Base-by-base conservation (phyloP, 2,797 vertebrate genomes). In the Cryptoblepharus egeriae region DNA sequence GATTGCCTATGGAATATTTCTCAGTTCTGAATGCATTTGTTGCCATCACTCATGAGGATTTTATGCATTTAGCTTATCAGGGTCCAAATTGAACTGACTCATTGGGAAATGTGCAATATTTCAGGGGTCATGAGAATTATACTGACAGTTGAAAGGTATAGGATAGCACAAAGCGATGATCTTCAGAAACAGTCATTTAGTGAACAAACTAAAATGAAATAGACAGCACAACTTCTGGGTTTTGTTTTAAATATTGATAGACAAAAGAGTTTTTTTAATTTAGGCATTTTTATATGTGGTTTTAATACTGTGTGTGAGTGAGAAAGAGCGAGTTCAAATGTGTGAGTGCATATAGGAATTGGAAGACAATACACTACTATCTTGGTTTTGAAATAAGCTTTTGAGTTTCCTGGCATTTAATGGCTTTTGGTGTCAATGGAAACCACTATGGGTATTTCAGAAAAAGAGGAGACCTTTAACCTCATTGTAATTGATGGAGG, bases 51-150 rank as follows among this genome's bases (percentile, higher is more conserved):
- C 94, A 92, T 93, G 88, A 83, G 39, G 82, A 92, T 93, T 94
- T 92, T 94, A 93, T 90, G 90, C 94, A 95, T 95, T 96, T 96
- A 90, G 91, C 10, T 94, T 91, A 93, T 95, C 94, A 94, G 95
- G 95, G 95, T 95, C 95, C 95, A 93, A 92, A 91, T 82, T 90
- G 94, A 94, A 93, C 94, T 88, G 90, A 91, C 91, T 86, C 91
- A 87, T 93, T 89, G 93, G 92, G 87, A 87, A 90, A 85, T 3
- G 93, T 95, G 95, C 94, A 93, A 92, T 94, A 92, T 64, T 42
- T 77, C 39, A 3, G 80, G 86, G 89, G 87, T 93, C 80, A 73
- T 80, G 64, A 84, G 16, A 85, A 82, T 86, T 70, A 81, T 68
- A 82, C 85, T 84, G 93, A 22, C 28, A 57, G 72, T 90, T 79